Evolutionary conservation across 1,140 invertebrate species (phyloP).

Genomic region (Aphaenogaster floridana): DNA sequence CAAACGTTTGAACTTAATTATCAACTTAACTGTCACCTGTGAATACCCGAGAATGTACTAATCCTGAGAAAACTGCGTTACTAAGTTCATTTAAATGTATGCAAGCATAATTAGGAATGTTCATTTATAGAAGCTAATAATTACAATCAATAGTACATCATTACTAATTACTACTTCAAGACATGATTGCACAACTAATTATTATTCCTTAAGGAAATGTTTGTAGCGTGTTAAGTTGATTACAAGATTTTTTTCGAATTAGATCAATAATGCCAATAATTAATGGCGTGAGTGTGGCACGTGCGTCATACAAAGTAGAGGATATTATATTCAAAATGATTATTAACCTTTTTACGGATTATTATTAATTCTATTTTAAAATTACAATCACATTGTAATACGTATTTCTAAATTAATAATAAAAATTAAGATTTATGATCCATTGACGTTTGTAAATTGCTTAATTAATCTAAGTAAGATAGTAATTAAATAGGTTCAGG

Average conservation of each 20-base stretch:
- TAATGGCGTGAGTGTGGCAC: background rate
- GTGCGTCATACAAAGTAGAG: background rate
- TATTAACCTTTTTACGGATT: background rate
- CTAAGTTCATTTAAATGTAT: background rate
- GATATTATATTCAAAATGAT: background rate
- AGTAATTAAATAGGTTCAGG: background rate
- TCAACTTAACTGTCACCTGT: slow-evolving; percentile 27
- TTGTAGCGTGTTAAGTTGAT: background rate
- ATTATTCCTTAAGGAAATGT: background rate
- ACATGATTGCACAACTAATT: background rate
- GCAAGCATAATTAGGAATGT: background rate
- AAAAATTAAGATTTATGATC: background rate
- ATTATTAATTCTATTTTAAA: slow-evolving; percentile 11
- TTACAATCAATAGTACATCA: background rate
- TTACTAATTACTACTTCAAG: background rate
- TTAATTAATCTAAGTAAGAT: background rate
- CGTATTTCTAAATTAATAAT: background rate
- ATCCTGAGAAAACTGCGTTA: background rate
- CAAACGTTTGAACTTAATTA: slow-evolving; percentile 27
- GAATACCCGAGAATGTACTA: background rate
- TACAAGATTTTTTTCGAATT: background rate
- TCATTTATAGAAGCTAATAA: background rate
- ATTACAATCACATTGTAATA: background rate
- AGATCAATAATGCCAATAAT: background rate
- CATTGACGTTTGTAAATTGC: background rate